phyloP scores from a whole-genome alignment of 2,113 vertebrate species.

The Nesoenas mayeri region DNA sequence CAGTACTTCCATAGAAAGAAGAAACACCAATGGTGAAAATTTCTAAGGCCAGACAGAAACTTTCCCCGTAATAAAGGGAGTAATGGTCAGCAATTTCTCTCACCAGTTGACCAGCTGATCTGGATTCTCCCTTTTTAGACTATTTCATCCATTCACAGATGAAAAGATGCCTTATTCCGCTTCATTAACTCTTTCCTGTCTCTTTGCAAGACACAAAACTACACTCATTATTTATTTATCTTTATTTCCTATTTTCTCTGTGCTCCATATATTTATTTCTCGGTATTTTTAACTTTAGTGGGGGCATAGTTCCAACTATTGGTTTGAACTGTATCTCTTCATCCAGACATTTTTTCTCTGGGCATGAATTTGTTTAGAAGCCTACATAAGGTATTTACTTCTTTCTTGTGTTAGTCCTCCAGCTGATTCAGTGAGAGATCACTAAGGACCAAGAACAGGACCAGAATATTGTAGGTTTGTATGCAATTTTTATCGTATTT shows the following conservation, averaged over 20 bases:
- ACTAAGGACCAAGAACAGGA: neutral
- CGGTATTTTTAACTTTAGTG: neutral
- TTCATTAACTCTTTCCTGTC: neutral
- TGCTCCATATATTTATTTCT: neutral
- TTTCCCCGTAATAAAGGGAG: neutral
- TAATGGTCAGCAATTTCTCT: neutral
- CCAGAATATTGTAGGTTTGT: neutral
- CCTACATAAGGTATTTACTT: neutral
- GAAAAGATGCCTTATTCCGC: neutral
- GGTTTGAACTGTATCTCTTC: neutral
- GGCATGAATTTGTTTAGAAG: neutral
- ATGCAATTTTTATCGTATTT: neutral
- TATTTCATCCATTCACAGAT: neutral
- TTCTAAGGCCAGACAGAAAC: neutral
- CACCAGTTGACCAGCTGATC: neutral
- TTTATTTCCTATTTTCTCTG: neutral
- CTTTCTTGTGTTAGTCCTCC: neutral
- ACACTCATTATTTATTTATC: neutral
- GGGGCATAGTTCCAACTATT: neutral
- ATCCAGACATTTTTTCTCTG: neutral
- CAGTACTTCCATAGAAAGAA: neutral
- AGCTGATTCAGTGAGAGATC: neutral
- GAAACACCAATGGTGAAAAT: neutral
- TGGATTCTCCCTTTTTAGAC: neutral
- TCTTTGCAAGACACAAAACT: neutral